Evolutionary conservation across 2,797 vertebrate genomes (phyloP), one percentile per base, ranked within the genome.

Genomic region (Craterocephalus amniculus): DNA sequence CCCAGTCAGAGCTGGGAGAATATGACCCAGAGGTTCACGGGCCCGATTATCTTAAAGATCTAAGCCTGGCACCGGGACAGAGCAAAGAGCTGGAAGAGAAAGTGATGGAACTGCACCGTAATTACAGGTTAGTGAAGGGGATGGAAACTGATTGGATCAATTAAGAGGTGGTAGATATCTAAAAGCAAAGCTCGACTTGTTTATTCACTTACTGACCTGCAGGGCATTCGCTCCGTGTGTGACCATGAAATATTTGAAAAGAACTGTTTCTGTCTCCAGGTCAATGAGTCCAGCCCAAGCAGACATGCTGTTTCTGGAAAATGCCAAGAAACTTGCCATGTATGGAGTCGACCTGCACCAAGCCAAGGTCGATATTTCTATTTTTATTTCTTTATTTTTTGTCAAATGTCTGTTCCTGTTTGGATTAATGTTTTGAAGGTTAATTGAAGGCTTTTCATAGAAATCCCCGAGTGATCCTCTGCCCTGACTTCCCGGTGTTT

Each of bases 271-370:
- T 87, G 65, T 79, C 14, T 55, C 55, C 87, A 99, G 98, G 79
- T 96, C 95, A 69, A 98, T 99, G 96, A 98, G 93, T 90, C 97
- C 98, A 78, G 97, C 96, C 72, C 96, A 99, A 81, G 98, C 98
- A 72, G 98, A 99, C 82, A 83, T 97, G 91, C 91, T 96, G 91
- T 99, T 98, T 87, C 95, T 99, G 76, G 97, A 99, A 93, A 99
- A 97, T 84, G 97, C 97, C 82, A 97, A 97, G 91, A 97, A 96
- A 80, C 94, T 99, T 0, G 96, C 96, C 0, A 96, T 99, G 97
- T 99, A 99, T 78, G 98, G 98, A 75, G 96, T 99, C 3, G 97
- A 99, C 83, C 94, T 98, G 87, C 97, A 99, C 88, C 96, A 97
- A 86, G 97, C 97, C 77, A 98, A 98, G 96, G 98, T 98, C 16